phyloP scores from a whole-genome alignment of 2,113 vertebrate species.

The Lycaon pictus region DNA sequence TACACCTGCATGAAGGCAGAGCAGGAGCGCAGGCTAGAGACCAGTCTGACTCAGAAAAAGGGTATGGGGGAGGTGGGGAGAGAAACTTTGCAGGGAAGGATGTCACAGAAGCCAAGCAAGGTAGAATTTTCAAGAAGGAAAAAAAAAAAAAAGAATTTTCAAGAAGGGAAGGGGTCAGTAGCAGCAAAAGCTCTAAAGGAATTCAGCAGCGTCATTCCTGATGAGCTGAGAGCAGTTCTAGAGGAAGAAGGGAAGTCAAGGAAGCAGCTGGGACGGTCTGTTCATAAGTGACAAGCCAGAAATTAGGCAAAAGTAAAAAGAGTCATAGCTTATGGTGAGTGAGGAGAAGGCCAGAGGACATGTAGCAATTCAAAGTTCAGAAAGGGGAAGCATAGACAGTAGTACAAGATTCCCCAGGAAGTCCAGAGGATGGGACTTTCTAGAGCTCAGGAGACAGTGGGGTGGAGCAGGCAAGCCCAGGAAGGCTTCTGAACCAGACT shows the following conservation, averaged over 20 bases:
- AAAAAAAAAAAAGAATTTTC: too few relatives aligned
- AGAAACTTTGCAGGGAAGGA: background rate
- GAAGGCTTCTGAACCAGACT: background rate
- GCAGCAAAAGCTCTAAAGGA: background rate
- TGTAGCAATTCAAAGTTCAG: background rate
- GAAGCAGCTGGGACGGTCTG: background rate
- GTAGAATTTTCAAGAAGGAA: background rate
- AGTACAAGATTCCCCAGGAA: background rate
- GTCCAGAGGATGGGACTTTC: background rate
- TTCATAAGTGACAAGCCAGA: background rate
- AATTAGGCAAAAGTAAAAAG: background rate
- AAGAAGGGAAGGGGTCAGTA: background rate
- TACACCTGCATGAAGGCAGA: background rate
- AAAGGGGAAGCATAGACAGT: background rate
- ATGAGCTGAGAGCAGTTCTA: background rate
- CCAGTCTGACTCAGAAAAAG: background rate
- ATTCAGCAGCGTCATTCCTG: background rate
- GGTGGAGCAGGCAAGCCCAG: background rate
- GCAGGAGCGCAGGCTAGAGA: background rate
- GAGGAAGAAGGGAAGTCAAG: background rate
- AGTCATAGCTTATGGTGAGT: background rate
- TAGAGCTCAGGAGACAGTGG: background rate
- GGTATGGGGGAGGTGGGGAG: background rate
- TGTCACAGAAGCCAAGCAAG: background rate
- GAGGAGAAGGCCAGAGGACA: background rate